These are phyloP conservation scores for Bufotes viridis DNA, from an alignment of 2,797 vertebrate genomes.

Conservation along the genomic window DNA sequence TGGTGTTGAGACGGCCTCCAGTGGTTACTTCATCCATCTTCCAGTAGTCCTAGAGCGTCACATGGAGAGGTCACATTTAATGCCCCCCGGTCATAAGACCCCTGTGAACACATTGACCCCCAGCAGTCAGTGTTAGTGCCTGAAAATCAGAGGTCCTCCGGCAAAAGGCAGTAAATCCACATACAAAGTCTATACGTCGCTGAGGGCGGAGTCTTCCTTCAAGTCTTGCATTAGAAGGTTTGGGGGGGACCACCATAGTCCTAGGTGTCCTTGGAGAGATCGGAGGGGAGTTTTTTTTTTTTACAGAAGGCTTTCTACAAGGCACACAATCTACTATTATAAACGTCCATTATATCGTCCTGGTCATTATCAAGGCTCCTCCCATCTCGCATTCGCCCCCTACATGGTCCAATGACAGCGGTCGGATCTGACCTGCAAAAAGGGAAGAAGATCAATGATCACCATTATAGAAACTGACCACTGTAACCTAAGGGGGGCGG, in stretches of 20 bases:
- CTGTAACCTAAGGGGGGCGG: too few species aligned
- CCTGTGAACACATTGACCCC: neutral
- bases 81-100: neutral
- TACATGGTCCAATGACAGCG: neutral
- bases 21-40: neutral
- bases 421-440: slow-evolving; percentile 13
- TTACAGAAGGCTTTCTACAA: slow-evolving; percentile 20
- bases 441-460: neutral
- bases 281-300: too few species aligned
- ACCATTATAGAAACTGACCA: neutral
- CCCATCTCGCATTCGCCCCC: neutral
- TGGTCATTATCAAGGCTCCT: neutral
- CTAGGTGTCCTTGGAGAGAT: neutral
- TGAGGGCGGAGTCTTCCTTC: neutral
- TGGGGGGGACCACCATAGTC: neutral
- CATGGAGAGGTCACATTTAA: neutral
- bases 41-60: neutral
- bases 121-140: slow-evolving; percentile 18
- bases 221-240: neutral
- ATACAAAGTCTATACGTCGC: neutral
- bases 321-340: neutral
- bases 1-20: too few species aligned
- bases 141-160: neutral
- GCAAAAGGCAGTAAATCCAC: neutral
- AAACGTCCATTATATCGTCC: neutral